These are phyloP conservation scores for Platorchestia sp. DNA, from an alignment of 1,140 invertebrate species.

Conservation along the genomic window DNA sequence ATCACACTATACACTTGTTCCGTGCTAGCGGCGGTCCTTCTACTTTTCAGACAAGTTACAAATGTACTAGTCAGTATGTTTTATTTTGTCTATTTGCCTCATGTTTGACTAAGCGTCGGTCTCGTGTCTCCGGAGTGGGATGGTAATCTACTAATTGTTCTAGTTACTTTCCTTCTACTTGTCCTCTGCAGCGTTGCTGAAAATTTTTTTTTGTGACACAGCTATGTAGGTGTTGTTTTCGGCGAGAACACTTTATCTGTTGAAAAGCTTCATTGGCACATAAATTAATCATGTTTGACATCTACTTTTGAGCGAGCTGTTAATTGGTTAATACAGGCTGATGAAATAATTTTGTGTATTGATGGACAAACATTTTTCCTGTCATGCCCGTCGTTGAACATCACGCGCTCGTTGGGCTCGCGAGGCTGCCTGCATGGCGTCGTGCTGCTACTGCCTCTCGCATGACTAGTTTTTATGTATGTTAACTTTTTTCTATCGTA, in stretches of 20 bases:
- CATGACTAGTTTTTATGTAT: not conserved
- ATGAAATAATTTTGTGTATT: not conserved
- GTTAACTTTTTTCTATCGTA: not conserved
- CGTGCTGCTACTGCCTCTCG: slow-evolving; percentile 33
- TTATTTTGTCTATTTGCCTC: slow-evolving; percentile 40
- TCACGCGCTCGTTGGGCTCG: slow-evolving; percentile 12
- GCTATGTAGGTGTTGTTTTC: not conserved
- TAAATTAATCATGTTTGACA: not conserved
- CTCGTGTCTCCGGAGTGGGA: not conserved
- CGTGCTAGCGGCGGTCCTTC: not conserved
- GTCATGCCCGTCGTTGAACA: slow-evolving; percentile 21
- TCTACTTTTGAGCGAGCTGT: not conserved
- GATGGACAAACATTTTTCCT: not conserved
- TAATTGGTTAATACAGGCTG: not conserved
- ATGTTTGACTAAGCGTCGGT: not conserved
- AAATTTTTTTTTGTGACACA: not conserved
- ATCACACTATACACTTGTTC: not conserved
- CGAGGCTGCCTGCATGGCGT: not conserved
- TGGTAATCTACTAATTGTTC: not conserved
- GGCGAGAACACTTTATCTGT: not conserved
- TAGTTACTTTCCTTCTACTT: not conserved
- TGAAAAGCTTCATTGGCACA: not conserved
- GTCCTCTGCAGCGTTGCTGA: not conserved
- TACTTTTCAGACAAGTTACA: slow-evolving; percentile 44
- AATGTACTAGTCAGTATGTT: slow-evolving; percentile 55